Conservation (phyloP, 2,888 invertebrate genomes). For the Sminthurinus aureus region DNA sequence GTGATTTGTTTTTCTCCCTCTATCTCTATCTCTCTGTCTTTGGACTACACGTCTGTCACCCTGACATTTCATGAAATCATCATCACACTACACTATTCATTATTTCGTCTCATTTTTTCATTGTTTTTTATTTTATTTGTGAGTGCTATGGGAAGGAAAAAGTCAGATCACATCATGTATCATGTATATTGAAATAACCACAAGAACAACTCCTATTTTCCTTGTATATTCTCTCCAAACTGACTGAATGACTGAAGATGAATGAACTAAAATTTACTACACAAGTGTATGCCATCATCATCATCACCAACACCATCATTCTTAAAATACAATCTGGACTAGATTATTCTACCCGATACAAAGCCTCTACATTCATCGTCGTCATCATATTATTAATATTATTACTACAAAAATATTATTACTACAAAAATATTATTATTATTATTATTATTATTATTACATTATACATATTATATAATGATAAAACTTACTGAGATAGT, state of each 20-base stretch:
- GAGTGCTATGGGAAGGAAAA: not conserved
- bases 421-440: not conserved
- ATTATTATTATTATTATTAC: not conserved
- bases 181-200: not conserved
- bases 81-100: not conserved
- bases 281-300: not conserved
- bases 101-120: not conserved
- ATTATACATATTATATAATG: too few species aligned
- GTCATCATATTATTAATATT: not conserved
- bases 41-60: not conserved
- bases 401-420: not conserved
- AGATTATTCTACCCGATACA: not conserved
- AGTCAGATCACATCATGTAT: not conserved
- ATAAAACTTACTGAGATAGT: too few species aligned
- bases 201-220: not conserved
- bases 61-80: not conserved
- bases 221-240: not conserved
- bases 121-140: not conserved
- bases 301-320: not conserved
- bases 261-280: not conserved
- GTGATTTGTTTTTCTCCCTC: constrained; percentile 30
- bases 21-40: not conserved
- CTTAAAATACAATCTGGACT: not conserved
- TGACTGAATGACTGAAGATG: constrained; percentile 8
- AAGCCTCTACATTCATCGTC: not conserved